Evolutionary conservation across 2,888 invertebrate species (phyloP), one percentile per base, ranked within the genome.

Genomic region (Pinctada fucata): DNA sequence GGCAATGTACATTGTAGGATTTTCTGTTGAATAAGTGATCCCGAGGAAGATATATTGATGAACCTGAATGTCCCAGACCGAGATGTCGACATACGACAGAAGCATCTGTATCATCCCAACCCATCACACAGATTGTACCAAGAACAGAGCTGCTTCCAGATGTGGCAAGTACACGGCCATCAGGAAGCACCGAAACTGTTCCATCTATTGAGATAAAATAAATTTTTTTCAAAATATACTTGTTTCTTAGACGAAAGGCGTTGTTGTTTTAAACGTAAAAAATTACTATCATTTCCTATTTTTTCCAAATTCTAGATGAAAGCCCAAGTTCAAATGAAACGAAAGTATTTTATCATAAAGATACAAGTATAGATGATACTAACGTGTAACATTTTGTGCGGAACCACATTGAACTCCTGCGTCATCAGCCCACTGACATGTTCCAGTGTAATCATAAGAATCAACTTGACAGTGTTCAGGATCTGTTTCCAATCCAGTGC

Each of bases 71-170:
- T 49, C 66, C 16, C 47, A 77, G 47, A n/a, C 77, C 77, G 51
- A 72, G 50, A 47, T 73, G 69, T 52, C 78, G 68, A 52, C 78
- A 78, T 4, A 74, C 52, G 3, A 78, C 73, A 45, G 50, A 45
- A 45, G 78, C 78, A 64, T 73, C 73, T 5, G 47, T 16, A 50
- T 78, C 69, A 51, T 72, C 69, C 78, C 78, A 78, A 45, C 10
- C 31, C n/a, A 68, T 45, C 8, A 45, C 68, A 64, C 78, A 78
- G 5, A 78, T 50, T 0, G 78, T 73, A 5, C 72, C 78, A 8
- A 70, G 49, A 16, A 31, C 5, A 2, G 70, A 31, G 2, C 3
- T 47, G 3, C 64, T 47, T 3, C 16, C 66, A 2, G 10, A n/a
- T n/a, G 45, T 4, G 47, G 45, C 67, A 5, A 74, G 10, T 16